These are phyloP conservation scores for Cosmia trapezina DNA, from an alignment of 2,888 invertebrate genomes.

Conservation along the genomic window DNA sequence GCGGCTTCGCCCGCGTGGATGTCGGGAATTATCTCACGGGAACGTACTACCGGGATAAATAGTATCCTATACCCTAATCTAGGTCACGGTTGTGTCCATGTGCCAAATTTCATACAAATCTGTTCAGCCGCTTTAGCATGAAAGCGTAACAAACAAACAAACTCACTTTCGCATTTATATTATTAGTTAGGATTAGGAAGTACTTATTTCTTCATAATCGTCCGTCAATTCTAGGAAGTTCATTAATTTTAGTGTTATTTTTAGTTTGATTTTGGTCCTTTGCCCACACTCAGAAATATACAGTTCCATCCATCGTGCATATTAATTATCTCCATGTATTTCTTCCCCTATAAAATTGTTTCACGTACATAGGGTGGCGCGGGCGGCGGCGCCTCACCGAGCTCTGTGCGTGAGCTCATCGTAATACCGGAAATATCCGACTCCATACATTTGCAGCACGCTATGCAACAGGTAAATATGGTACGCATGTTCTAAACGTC, in stretches of 20 bases:
- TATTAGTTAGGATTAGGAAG: no score
- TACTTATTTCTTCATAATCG: neutral
- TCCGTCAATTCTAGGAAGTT: neutral
- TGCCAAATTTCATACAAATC: no score
- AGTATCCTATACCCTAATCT: no score
- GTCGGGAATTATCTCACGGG: no score
- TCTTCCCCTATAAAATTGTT: constrained; percentile 42
- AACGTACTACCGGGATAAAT: no score
- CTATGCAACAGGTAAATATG: constrained; percentile 85
- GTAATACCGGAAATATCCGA: constrained; percentile 87
- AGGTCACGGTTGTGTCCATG: no score
- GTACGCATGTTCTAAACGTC: constrained; percentile 17
- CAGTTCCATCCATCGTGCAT: neutral
- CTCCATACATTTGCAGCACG: constrained; percentile 86
- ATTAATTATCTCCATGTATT: constrained; percentile 8
- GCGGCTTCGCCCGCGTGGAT: no score
- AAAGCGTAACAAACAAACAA: no score
- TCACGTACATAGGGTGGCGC: constrained; percentile 71
- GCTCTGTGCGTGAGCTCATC: constrained; percentile 85
- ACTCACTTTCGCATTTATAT: no score
- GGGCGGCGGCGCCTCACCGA: constrained; percentile 80
- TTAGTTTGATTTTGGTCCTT: neutral
- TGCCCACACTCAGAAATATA: neutral
- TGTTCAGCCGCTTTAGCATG: no score
- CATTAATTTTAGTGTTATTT: neutral